A percentile compares a stretch with the other conserved stretches of the same genome.
Conservation (phyloP, 2,113 vertebrate species). For the Laticauda colubrina region DNA sequence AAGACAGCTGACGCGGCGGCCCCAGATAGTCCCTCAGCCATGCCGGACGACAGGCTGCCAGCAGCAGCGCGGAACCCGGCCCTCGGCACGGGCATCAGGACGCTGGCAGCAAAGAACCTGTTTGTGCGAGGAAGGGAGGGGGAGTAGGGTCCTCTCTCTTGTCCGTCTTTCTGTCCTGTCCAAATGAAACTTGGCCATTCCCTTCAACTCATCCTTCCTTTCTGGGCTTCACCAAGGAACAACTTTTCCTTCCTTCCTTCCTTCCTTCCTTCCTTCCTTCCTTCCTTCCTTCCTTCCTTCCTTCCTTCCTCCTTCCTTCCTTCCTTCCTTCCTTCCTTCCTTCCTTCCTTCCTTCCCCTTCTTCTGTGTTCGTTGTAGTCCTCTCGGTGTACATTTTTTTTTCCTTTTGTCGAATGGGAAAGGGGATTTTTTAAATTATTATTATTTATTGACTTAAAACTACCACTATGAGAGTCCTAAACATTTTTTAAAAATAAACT, state of each 20-base stretch:
- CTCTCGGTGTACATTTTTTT: constrained; percentile 17
- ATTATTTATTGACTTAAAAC: constrained; percentile 74
- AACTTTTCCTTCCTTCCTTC: neutral
- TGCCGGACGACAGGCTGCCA: constrained; percentile 65
- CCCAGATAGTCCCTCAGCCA: constrained; percentile 59
- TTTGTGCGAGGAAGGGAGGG: constrained; percentile 50
- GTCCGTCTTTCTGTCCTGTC: constrained; percentile 69
- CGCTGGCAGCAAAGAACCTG: constrained; percentile 40
- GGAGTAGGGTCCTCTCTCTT: constrained; percentile 66
- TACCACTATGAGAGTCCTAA: constrained; percentile 60
- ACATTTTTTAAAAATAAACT: constrained; percentile 20
- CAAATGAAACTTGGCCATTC: constrained; percentile 74
- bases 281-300: constrained; percentile 46
- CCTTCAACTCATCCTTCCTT: constrained; percentile 68
- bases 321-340: too few relatives aligned
- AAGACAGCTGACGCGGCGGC: constrained; percentile 73
- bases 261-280: constrained; percentile 30
- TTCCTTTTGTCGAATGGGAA: constrained; percentile 51
- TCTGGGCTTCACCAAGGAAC: constrained; percentile 57
- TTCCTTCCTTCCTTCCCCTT: neutral
- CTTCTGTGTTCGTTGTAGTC: constrained; percentile 1
- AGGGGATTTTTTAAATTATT: constrained; percentile 38
- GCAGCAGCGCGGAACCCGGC: constrained; percentile 55
- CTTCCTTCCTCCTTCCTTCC: neutral
- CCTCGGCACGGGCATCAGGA: constrained; percentile 69